Base-by-base conservation (phyloP, 2,797 vertebrate species). In the Triplophysa yarkandensis region DNA sequence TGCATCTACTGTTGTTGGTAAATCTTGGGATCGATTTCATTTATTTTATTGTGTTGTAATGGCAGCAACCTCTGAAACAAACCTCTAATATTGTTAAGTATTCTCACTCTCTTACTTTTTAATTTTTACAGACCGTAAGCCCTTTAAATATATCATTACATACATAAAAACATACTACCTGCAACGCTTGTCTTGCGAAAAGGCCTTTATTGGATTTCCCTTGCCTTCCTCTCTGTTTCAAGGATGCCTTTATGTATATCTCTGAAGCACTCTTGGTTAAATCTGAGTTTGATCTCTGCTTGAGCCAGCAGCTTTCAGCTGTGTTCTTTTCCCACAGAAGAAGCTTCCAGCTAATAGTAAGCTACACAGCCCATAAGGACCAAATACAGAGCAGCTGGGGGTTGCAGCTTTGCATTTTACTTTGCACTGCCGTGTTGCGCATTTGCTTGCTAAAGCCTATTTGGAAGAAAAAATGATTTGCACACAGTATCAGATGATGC, bases 301-400 rank as follows among this genome's bases (percentile, higher is more conserved):
- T 32, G 39, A 74, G 28, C 50, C 50, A 2, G 3, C 16, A 57
- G 28, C 39, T 66, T 74, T 66, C 19, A 65, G 62, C 27, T 46
- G 50, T 57, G 19, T 50, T 44, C 48, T 41, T 43, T 66, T 46
- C 52, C 32, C 57, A 71, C n/a, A 70, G 27, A 70, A 58, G 36
- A 70, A 58, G 17, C 46, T 39, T 54, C 19, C 34, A 63, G 25
- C 46, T 41, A 73, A n/a, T 54, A 43, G 48, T n/a, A 1, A 17
- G 11, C n/a, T 30, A 27, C n/a, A 43, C 17, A 30, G 23, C 34
- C 61, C 41, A 21, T n/a, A 63, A 48, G 44, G 48, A 54, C 13
- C 27, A 44, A 14, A 44, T 7, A 32, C 17, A 55, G 52, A 43
- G 25, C 25, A 64, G 17, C 44, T 21, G 21, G 16, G 44, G 57